Conservation (phyloP, 2,113 vertebrate species). For the Capra hircus region DNA sequence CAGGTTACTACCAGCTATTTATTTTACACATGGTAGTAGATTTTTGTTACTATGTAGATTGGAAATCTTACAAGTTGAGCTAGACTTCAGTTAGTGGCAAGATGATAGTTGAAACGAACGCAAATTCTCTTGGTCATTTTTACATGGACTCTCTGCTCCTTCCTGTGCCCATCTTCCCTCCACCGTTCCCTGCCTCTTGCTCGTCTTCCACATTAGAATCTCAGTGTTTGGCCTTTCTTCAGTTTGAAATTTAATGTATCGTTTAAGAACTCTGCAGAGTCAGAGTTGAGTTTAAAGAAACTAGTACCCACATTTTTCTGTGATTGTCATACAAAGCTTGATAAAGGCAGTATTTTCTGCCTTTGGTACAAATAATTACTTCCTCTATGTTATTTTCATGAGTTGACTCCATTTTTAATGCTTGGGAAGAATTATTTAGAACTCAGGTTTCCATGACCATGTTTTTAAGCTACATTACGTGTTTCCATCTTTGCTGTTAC, state of each 20-base stretch:
- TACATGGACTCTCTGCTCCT: not conserved
- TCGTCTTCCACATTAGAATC: not conserved
- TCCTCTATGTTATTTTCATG: not conserved
- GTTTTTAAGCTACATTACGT: not conserved
- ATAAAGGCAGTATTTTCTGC: not conserved
- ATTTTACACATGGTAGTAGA: not conserved
- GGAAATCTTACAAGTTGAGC: not conserved
- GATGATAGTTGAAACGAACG: not conserved
- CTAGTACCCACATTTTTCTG: not conserved
- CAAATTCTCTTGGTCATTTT: not conserved
- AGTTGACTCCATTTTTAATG: not conserved
- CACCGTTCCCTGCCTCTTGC: not conserved
- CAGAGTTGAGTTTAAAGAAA: not conserved
- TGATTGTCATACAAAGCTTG: not conserved
- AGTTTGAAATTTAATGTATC: not conserved
- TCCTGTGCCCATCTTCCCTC: not conserved
- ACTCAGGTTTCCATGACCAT: not conserved
- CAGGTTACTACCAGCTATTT: not conserved
- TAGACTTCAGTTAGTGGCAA: not conserved
- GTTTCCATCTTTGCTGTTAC: not conserved
- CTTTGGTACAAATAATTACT: not conserved
- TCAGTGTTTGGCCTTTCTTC: not conserved
- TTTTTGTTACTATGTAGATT: not conserved
- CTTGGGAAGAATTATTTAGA: not conserved
- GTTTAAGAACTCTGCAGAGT: not conserved